phyloP scores from a whole-genome alignment of 2,888 invertebrate genomes.

The Dasypogon diadema region DNA sequence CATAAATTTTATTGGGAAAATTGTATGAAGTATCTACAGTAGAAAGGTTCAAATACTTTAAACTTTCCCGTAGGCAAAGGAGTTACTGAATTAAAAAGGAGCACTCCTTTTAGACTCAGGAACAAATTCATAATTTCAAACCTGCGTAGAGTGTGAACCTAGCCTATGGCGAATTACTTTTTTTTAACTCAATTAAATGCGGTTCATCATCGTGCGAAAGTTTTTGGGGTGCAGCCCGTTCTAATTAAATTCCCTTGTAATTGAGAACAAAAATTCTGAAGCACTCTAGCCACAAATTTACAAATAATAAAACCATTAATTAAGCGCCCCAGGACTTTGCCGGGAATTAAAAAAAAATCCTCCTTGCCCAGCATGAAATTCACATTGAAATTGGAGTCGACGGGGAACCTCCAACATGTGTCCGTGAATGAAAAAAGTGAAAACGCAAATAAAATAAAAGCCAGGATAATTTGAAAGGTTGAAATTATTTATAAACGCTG shows the following conservation, averaged over 20 bases:
- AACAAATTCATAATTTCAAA: constrained; percentile 9
- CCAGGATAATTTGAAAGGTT: constrained; percentile 48
- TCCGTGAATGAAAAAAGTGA: constrained; percentile 37
- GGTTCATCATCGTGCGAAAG: constrained; percentile 16
- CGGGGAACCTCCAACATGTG: constrained; percentile 34
- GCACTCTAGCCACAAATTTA: constrained; percentile 47
- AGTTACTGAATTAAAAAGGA: constrained; percentile 4
- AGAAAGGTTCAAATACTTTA: too few relatives aligned
- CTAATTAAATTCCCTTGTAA: constrained; percentile 50
- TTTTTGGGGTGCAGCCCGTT: constrained; percentile 38
- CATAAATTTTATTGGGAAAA: too few relatives aligned
- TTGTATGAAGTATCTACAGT: too few relatives aligned
- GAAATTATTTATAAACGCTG: constrained; percentile 43
- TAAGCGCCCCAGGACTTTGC: constrained; percentile 46
- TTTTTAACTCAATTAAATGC: constrained; percentile 47
- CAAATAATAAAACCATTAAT: constrained; percentile 51
- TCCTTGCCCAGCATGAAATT: constrained; percentile 41
- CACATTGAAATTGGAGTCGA: constrained; percentile 46
- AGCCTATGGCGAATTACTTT: constrained; percentile 34
- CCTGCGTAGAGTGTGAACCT: constrained; percentile 23
- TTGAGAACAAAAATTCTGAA: constrained; percentile 42
- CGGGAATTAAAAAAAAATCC: constrained; percentile 42
- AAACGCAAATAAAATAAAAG: constrained; percentile 46
- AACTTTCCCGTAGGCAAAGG: not conserved
- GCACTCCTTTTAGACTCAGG: not conserved